Evolutionary conservation across 2,888 invertebrate genomes (phyloP), one percentile per base, ranked within the genome.

Genomic region (Syrista parreyssii): DNA sequence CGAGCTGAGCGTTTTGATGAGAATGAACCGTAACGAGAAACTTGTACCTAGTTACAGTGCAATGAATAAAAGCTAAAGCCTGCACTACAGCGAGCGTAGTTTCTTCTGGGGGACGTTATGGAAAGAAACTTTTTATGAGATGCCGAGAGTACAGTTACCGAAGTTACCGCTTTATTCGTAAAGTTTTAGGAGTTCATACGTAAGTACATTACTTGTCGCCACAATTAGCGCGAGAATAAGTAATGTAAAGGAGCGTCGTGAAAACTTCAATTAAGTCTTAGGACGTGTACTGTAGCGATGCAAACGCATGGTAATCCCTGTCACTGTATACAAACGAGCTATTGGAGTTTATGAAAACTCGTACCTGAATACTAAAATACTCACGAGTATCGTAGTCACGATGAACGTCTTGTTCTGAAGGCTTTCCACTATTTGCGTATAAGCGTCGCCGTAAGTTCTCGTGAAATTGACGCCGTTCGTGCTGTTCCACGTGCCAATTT

Each of bases 361-460:
- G 23, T 9, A 23, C 23, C 9, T 55, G 55, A 23, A 55, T 55
- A 9, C 9, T 55, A 6, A 55, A 55, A 12, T 12, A 92, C 95
- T 94, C 92, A 98, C 98, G 94, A 98, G 92, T 88, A 98, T 96
- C 12, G 98, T 97, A 11, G 98, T 97, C 30, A 98, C 97, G 77
- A 96, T 94, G 81, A 99, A 94, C 0, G 98, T 98, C 92, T 97
- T 98, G 90, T 98, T 98, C 88, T 97, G 97, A 75, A 98, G 92
- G 88, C 96, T 97, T 88, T 97, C 97, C 68, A 97, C 97, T 83
- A 97, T 97, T 90, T 97, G 96, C 78, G 95, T 96, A 88, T 97
- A 96, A 79, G 96, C 96, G 87, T 97, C 97, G 32, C 96, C 95
- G 86, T 96, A 97, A 12, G 96, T 96, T 81, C 97, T 93, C 0